A percentile compares a stretch with the other conserved stretches of the same genome.
These are phyloP conservation scores for Mylabris phalerata DNA, from an alignment of 1,140 invertebrate species.

Conservation along the genomic window DNA sequence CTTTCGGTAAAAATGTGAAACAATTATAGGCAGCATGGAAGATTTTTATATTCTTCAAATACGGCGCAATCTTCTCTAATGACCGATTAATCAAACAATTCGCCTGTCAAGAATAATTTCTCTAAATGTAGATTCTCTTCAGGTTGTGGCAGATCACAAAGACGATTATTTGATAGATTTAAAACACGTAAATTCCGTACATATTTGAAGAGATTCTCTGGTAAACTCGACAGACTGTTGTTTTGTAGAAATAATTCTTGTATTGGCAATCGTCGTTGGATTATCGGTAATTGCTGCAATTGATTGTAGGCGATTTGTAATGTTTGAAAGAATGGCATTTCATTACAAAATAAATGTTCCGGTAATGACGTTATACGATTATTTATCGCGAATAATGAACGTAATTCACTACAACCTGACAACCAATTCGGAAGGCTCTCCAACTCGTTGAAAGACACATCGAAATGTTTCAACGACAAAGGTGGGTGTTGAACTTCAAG, in stretches of 20 bases:
- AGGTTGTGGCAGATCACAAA: constrained; percentile 59
- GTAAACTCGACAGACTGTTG: constrained; percentile 65
- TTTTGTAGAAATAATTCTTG: constrained; percentile 69
- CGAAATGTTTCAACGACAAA: constrained; percentile 61
- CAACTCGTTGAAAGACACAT: constrained; percentile 71
- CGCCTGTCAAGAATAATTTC: constrained; percentile 65
- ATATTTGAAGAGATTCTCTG: constrained; percentile 67
- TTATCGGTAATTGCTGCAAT: constrained; percentile 60
- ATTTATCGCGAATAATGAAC: constrained; percentile 65
- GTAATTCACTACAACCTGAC: constrained; percentile 63
- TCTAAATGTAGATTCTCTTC: constrained; percentile 55
- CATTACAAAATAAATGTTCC: constrained; percentile 64
- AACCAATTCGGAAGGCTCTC: constrained; percentile 70
- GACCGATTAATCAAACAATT: constrained; percentile 70
- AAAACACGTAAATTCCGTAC: constrained; percentile 63
- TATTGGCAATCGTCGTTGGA: constrained; percentile 59
- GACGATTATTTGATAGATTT: constrained; percentile 71
- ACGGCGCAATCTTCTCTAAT: constrained; percentile 48
- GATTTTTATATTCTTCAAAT: constrained; percentile 58
- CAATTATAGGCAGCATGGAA: constrained; percentile 75
- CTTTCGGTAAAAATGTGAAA: constrained; percentile 64
- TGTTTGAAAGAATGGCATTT: constrained; percentile 60
- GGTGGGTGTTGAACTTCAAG: constrained; percentile 58
- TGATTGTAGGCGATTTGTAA: constrained; percentile 71
- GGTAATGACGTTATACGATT: constrained; percentile 63